phyloP scores from a whole-genome alignment of 2,888 invertebrate species.

The Ceriagrion tenellum region DNA sequence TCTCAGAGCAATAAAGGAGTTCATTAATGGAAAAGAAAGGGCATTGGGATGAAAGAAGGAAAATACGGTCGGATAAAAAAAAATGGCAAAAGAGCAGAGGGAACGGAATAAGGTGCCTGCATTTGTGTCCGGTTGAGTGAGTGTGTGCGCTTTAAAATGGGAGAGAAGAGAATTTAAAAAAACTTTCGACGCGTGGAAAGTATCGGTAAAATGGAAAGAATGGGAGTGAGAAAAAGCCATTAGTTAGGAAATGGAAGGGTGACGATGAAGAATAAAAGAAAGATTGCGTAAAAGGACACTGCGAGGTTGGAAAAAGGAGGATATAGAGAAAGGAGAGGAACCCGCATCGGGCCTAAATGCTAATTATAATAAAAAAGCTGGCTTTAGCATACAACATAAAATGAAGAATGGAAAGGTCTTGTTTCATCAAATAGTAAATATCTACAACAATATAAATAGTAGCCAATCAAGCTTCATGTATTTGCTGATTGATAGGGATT shows the following conservation, averaged over 20 bases:
- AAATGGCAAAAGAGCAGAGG: not conserved
- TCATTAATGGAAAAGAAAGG: not conserved
- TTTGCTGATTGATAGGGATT: no score
- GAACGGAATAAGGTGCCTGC: not conserved
- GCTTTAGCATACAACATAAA: no score
- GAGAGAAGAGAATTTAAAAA: not conserved
- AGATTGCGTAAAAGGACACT: not conserved
- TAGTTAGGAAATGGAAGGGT: not conserved
- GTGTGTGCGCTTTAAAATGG: not conserved
- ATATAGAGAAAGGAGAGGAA: no score
- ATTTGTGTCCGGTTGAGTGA: not conserved
- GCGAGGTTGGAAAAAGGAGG: not conserved
- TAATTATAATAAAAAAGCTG: no score
- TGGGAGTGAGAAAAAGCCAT: not conserved
- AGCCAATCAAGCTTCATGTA: no score
- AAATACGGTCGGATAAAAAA: not conserved
- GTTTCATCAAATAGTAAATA: no score
- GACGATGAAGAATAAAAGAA: not conserved
- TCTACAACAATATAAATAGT: no score
- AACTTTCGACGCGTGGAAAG: not conserved
- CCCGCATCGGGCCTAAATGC: no score
- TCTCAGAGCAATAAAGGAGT: slow-evolving; percentile 34
- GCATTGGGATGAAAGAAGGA: not conserved
- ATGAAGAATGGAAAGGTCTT: no score
- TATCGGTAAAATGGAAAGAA: not conserved